Conservation (phyloP, 1,140 invertebrate species). For the Phymastichus coffea region DNA sequence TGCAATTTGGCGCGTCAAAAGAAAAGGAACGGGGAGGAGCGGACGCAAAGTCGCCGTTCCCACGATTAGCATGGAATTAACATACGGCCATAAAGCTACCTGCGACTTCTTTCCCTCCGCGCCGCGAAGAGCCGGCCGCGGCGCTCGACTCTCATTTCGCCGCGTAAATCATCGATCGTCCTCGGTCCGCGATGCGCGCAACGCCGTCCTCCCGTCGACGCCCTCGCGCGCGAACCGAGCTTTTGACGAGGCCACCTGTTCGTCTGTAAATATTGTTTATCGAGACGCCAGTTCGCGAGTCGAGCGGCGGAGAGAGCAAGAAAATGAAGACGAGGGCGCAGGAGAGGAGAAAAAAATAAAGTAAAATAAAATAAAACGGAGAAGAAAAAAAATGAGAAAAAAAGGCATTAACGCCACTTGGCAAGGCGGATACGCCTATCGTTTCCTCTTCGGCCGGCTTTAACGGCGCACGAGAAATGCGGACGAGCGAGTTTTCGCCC, state of each 20-base stretch:
- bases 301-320: too few relatives aligned
- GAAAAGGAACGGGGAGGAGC: too few relatives aligned
- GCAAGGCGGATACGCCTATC: constrained; percentile 12
- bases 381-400: too few relatives aligned
- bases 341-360: too few relatives aligned
- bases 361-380: too few relatives aligned
- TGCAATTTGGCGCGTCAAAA: too few relatives aligned
- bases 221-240: constrained; percentile 37
- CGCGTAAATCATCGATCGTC: constrained; percentile 45
- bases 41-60: too few relatives aligned
- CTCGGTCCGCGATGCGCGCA: constrained; percentile 51
- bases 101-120: not conserved
- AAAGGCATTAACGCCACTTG: constrained; percentile 38
- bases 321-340: too few relatives aligned
- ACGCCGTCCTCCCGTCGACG: constrained; percentile 55
- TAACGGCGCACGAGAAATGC: too few relatives aligned
- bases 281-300: constrained; percentile 44
- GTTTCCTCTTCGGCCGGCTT: not conserved
- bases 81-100: too few relatives aligned
- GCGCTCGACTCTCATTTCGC: constrained; percentile 52
- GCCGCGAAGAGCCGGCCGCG: constrained; percentile 39
- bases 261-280: constrained; percentile 51
- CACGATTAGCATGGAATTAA: too few relatives aligned
- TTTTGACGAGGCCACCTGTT: constrained; percentile 32
- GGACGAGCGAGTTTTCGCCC: too few relatives aligned